Base-by-base conservation (phyloP, 2,797 vertebrate species). In the Capromys pilorides region DNA sequence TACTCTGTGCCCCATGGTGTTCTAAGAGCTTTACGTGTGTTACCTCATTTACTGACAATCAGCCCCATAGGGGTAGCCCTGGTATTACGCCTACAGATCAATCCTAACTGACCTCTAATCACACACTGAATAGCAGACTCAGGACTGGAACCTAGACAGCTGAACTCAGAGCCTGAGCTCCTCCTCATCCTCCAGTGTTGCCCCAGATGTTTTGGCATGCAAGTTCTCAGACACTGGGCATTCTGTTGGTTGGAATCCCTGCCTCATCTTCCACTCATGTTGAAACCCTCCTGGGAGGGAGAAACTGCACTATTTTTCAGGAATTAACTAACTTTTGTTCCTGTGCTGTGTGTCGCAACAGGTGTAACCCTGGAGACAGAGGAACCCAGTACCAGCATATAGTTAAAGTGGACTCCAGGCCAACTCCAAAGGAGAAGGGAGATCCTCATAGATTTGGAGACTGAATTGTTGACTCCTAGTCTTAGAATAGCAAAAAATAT, bases 401-500 rank as follows among this genome's bases (percentile, higher is more conserved):
- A 41, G 69, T 80, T 66, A 39, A 75, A 54, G 49, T 81, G 1
- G 18, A 45, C 36, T 73, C 45, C 39, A 11, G 3, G 22, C 19
- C 39, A 39, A 66, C 66, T 80, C 14, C 36, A 5, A 62, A 45
- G 45, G 33, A 87, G 31, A 71, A 39, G 6, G 9, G 54, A 10
- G 24, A n/a, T 31, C n/a, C 19, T 73, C 39, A 26, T 49, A 36
- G 26, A 19, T 79, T 90, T 80, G 73, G 41, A 18, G 59, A 75
- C 75, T 78, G 22, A 54, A 67, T 28, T 67, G 51, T 71, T 85
- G 62, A 54, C 18, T 64, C 33, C 82, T 57, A 26, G 13, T 78
- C 26, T 86, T 89, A 21, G 69, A 93, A 49, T 33, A 64, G 69
- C 36, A 89, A 21, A 83, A 89, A 92, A 66, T 88, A 95, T 66